Conservation (phyloP, 1,140 invertebrate species). For the Polyergus mexicanus region DNA sequence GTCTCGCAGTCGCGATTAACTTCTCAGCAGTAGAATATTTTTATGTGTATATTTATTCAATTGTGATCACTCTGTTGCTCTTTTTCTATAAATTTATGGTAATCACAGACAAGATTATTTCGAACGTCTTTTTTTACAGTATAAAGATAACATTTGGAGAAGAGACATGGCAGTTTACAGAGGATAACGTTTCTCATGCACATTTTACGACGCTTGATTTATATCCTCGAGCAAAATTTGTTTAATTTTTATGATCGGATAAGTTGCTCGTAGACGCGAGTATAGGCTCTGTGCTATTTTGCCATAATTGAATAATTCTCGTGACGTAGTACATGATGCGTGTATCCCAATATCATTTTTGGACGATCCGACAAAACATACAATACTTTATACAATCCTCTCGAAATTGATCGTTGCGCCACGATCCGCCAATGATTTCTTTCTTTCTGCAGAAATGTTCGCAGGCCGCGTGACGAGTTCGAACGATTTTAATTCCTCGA, state of each 20-base stretch:
- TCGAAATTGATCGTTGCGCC: constrained; percentile 18
- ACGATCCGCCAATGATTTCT: constrained; percentile 48
- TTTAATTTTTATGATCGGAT: constrained; percentile 35
- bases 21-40: background rate
- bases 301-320: constrained; percentile 66
- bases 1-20: constrained; percentile 43
- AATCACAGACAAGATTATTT: background rate
- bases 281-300: constrained; percentile 50
- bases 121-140: too few species aligned
- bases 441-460: constrained; percentile 66
- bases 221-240: background rate
- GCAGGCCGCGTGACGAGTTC: constrained; percentile 65
- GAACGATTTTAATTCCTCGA: constrained; percentile 82
- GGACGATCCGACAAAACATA: constrained; percentile 36
- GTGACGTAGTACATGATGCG: constrained; percentile 21
- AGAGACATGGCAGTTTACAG: too few species aligned
- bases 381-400: constrained; percentile 35
- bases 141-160: too few species aligned
- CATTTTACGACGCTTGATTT: background rate
- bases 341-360: constrained; percentile 16
- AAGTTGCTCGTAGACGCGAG: constrained; percentile 40
- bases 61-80: background rate
- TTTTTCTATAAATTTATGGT: background rate
- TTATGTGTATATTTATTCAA: background rate
- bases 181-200: too few species aligned